phyloP scores from a whole-genome alignment of 2,888 invertebrate species.

The Pyrrhosoma nymphula region DNA sequence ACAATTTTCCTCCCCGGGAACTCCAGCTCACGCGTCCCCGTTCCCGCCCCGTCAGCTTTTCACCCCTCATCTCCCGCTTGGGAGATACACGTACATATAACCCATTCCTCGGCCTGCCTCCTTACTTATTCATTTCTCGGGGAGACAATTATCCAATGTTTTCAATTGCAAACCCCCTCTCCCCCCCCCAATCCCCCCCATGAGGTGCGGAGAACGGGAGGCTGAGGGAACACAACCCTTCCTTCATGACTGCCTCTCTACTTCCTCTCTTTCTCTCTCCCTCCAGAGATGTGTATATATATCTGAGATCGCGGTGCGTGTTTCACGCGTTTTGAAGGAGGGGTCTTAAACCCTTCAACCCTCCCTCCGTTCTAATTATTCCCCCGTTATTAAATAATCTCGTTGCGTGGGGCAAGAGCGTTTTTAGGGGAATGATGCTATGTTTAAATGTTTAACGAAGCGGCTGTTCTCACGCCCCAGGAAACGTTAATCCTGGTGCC shows the following conservation, averaged over 20 bases:
- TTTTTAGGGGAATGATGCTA: background rate
- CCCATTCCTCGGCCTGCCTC: background rate
- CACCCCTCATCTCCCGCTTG: background rate
- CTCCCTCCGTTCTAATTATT: background rate
- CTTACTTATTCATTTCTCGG: constrained; percentile 32
- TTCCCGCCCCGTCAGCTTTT: background rate
- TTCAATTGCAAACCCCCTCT: background rate
- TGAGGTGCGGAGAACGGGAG: background rate
- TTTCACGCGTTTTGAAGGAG: background rate
- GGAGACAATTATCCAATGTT: constrained; percentile 43
- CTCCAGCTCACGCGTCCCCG: too few species aligned
- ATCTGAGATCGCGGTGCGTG: background rate
- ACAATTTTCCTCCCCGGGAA: constrained; percentile 17
- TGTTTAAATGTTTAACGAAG: constrained; percentile 28
- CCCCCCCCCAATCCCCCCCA: background rate
- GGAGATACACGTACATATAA: background rate
- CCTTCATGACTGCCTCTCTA: background rate
- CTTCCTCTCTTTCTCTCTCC: background rate
- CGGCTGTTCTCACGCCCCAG: background rate
- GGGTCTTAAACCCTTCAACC: background rate
- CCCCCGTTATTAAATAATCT: constrained; percentile 21
- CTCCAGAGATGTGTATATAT: constrained; percentile 21
- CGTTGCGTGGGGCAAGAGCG: background rate
- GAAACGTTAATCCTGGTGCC: background rate
- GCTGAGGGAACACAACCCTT: background rate